These are phyloP conservation scores for Osmerus mordax DNA, from an alignment of 2,113 vertebrate species.

Conservation along the genomic window DNA sequence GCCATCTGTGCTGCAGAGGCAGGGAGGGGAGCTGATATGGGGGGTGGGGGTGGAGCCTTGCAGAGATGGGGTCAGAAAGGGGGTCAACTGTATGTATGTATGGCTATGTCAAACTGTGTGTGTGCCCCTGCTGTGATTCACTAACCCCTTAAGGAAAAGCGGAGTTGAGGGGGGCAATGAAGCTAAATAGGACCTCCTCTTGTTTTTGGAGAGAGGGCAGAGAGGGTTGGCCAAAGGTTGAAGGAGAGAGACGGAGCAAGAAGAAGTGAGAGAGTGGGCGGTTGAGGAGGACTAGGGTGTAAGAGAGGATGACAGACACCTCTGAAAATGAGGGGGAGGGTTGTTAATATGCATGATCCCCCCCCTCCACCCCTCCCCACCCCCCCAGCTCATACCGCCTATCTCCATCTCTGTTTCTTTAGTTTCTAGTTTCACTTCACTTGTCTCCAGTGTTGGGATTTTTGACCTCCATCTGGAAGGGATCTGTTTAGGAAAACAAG, in stretches of 20 bases:
- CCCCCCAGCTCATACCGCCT: conserved; percentile 8
- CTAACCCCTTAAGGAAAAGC: too few relatives aligned
- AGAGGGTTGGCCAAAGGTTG: too few relatives aligned
- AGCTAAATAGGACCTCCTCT: too few relatives aligned
- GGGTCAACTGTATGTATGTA: background rate
- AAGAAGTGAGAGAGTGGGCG: too few relatives aligned
- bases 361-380: conserved; percentile 34
- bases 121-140: too few relatives aligned
- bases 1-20: conserved; percentile 68
- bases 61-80: conserved; percentile 41
- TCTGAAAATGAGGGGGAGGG: conserved; percentile 10
- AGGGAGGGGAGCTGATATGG: conserved; percentile 42
- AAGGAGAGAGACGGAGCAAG: too few relatives aligned
- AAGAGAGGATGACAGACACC: too few relatives aligned
- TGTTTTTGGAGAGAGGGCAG: too few relatives aligned
- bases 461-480: conserved; percentile 79
- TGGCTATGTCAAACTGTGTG: too few relatives aligned
- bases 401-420: conserved; percentile 66
- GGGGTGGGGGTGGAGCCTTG: conserved; percentile 33
- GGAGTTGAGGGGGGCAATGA: too few relatives aligned
- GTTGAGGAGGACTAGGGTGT: too few relatives aligned
- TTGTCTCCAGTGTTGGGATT: conserved; percentile 74
- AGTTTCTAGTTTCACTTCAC: conserved; percentile 76
- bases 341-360: conserved; percentile 57
- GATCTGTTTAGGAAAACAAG: conserved; percentile 74